A percentile compares a stretch with the other conserved stretches of the same genome.
phyloP scores from a whole-genome alignment of 2,888 invertebrate genomes.

The Laothoe populi region DNA sequence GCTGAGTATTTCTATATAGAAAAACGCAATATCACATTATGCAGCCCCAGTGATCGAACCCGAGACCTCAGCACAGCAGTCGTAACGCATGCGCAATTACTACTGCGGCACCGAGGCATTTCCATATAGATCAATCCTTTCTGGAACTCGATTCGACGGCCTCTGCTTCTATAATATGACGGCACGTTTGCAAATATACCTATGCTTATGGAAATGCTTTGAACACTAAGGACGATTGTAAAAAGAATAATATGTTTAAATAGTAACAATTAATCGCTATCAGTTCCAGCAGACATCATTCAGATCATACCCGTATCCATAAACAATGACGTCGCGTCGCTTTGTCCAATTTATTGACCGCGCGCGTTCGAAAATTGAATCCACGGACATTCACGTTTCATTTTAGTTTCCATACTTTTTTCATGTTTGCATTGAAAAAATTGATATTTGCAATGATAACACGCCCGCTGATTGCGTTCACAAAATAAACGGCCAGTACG shows the following conservation, averaged over 20 bases:
- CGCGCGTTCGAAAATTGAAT: slow-evolving; percentile 22
- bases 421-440: slow-evolving; percentile 31
- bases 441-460: slow-evolving; percentile 34
- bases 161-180: no score
- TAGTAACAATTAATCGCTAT: not conserved
- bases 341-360: slow-evolving; percentile 23
- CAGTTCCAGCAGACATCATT: slow-evolving; percentile 9
- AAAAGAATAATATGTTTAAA: not conserved
- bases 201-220: no score
- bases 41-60: no score
- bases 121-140: no score
- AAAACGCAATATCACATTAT: no score
- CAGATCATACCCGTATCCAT: not conserved
- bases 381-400: slow-evolving; percentile 22
- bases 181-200: no score
- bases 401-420: slow-evolving; percentile 35
- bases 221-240: not conserved
- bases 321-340: slow-evolving; percentile 18
- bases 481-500: slow-evolving; percentile 27
- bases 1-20: no score
- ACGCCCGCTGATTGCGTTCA: slow-evolving; percentile 31
- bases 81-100: no score
- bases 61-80: no score
- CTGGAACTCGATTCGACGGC: no score
- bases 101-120: no score